phyloP scores from a whole-genome alignment of 2,888 invertebrate species.

The Drosophila nr. medialis region DNA sequence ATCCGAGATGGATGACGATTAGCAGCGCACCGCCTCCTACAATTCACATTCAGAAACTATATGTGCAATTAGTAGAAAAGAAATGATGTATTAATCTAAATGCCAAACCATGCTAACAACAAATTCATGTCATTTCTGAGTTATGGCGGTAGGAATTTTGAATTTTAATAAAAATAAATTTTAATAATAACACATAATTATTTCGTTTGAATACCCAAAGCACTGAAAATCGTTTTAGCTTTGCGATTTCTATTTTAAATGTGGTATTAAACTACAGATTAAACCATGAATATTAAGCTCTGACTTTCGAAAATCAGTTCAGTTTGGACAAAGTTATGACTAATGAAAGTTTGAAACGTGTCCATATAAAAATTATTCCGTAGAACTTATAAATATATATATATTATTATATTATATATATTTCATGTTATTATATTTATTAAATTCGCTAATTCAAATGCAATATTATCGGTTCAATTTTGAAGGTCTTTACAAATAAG shows the following conservation, averaged over 20 bases:
- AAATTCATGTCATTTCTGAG: too few species aligned
- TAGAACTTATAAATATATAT: neutral
- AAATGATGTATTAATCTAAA: neutral
- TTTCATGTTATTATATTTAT: neutral
- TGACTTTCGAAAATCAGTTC: too few species aligned
- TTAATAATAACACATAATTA: too few species aligned
- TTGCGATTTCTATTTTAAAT: too few species aligned
- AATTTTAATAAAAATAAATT: too few species aligned
- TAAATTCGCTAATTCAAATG: neutral
- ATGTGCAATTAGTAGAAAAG: neutral
- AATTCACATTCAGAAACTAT: neutral
- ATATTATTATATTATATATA: constrained; percentile 50
- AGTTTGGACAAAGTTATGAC: neutral
- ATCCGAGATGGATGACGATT: constrained; percentile 41
- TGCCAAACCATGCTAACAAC: too few species aligned
- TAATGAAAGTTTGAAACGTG: neutral
- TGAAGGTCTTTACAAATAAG: neutral
- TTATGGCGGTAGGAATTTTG: too few species aligned
- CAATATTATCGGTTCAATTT: too few species aligned
- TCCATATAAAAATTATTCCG: neutral
- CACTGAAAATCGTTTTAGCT: too few species aligned
- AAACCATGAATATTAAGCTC: too few species aligned
- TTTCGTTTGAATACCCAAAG: too few species aligned
- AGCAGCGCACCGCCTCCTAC: neutral
- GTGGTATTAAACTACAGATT: too few species aligned